These are phyloP conservation scores for Herminia tarsipennalis DNA, from an alignment of 2,888 invertebrate species.

Conservation along the genomic window DNA sequence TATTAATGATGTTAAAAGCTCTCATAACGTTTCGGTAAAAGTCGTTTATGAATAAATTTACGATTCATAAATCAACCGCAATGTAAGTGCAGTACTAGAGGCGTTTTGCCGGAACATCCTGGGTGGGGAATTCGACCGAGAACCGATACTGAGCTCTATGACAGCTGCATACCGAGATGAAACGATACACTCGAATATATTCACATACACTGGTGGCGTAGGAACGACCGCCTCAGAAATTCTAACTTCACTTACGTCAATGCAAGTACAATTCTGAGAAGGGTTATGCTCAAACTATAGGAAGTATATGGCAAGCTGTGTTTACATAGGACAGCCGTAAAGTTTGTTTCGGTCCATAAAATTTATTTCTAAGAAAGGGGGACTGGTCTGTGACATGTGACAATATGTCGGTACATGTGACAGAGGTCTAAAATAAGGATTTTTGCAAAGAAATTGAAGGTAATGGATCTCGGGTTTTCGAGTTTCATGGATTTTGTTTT, in stretches of 20 bases:
- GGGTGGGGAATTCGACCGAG: slow-evolving; percentile 36
- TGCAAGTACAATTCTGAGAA: slow-evolving; percentile 20
- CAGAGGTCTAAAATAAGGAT: slow-evolving; percentile 10
- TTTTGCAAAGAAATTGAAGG: slow-evolving; percentile 3
- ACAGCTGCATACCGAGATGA: slow-evolving; percentile 13
- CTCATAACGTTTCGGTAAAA: slow-evolving; percentile 57
- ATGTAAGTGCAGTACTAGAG: slow-evolving; percentile 39
- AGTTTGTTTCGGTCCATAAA: slow-evolving; percentile 37
- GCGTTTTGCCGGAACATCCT: slow-evolving; percentile 47
- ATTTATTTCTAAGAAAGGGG: slow-evolving; percentile 32
- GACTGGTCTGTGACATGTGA: slow-evolving; percentile 18
- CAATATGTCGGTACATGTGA: slow-evolving; percentile 16
- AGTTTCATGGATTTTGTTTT: slow-evolving; percentile 5
- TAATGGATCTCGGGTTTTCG: neutral
- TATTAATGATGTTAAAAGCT: slow-evolving; percentile 62
- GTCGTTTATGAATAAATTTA: slow-evolving; percentile 61
- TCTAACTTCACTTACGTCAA: slow-evolving; percentile 19
- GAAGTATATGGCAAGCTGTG: slow-evolving; percentile 40
- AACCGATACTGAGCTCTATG: slow-evolving; percentile 16
- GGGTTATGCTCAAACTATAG: slow-evolving; percentile 13
- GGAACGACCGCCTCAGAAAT: slow-evolving; percentile 12
- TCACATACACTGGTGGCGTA: slow-evolving; percentile 18
- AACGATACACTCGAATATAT: slow-evolving; percentile 15
- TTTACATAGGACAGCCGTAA: slow-evolving; percentile 55
- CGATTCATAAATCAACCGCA: slow-evolving; percentile 63